Base-by-base conservation (phyloP, 2,797 vertebrate genomes). In the Bovichtus variegatus region DNA sequence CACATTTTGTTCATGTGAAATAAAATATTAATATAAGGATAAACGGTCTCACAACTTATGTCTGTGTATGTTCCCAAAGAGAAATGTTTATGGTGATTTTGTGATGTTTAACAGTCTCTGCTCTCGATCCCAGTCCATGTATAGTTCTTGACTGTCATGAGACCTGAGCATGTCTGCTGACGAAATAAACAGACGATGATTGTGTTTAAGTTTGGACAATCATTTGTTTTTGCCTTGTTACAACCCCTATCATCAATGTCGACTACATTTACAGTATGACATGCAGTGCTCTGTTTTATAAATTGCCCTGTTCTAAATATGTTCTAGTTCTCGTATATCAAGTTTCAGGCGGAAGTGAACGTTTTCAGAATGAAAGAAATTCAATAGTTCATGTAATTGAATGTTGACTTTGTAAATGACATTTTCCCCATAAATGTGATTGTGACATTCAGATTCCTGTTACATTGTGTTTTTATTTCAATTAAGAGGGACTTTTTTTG, bases 1-100 rank as follows among this genome's bases (percentile, higher is more conserved):
- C 43, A 76, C 41, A 61, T 60, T 82, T 86, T 73, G 31, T 85
- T 79, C 19, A 71, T 86, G 79, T 77, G 66, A 76, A 85, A 81
- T 79, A 63, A 85, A 75, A 62, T 68, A 61, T 58, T 68, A 40
- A 64, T 57, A 61, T 40, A 43, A 55, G 13, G 54, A 31, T 34
- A 55, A 15, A 15, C 4, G 12, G 10, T 23, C 21, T 47, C 57
- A 38, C n/a, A 47, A 23, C 8, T 8, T 46, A 18, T 41, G 21
- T 55, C 21, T 65, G 16, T 70, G 38, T 53, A 11, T 68, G 55
- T 54, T 65, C 5, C 23, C 18, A 27, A 12, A 49, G 41, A 59
- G 21, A 34, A 66, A 19, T 58, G 10, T 43, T 61, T 60, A 64
- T 46, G 38, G 38, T 41, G 27, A 65, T 55, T 41, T 15, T 60